Percentiles rank a stretch among this genome's conserved stretches.
Conservation (phyloP, 2,797 vertebrate genomes). For the Notamacropus eugenii region DNA sequence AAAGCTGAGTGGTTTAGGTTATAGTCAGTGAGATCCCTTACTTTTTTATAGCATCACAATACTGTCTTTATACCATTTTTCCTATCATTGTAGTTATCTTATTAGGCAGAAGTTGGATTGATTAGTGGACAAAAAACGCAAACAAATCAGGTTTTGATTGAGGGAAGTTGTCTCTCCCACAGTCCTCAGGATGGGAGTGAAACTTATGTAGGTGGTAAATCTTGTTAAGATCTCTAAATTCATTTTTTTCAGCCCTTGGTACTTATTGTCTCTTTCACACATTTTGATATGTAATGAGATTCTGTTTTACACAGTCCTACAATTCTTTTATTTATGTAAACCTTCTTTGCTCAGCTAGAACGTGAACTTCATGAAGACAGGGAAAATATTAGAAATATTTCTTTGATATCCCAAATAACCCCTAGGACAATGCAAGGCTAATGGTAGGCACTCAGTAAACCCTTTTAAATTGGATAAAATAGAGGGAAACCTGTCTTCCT, state of each 20-base stretch:
- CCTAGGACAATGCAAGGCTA: neutral
- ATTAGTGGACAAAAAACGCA: slow-evolving; percentile 47
- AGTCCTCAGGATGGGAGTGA: neutral
- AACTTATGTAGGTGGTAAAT: neutral
- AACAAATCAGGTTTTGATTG: slow-evolving; percentile 53
- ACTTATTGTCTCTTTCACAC: neutral
- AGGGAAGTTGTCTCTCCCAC: slow-evolving; percentile 9
- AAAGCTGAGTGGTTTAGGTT: neutral
- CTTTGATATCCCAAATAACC: neutral
- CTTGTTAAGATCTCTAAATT: neutral
- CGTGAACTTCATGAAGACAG: neutral
- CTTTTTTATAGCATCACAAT: neutral
- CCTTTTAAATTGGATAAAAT: slow-evolving; percentile 22
- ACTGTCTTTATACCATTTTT: slow-evolving; percentile 55
- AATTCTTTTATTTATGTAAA: neutral
- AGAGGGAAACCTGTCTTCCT: neutral
- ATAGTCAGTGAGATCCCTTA: neutral
- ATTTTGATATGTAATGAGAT: neutral
- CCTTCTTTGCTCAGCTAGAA: neutral
- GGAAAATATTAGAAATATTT: neutral
- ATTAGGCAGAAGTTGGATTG: slow-evolving; percentile 47
- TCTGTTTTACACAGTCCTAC: neutral
- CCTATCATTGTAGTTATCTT: slow-evolving; percentile 48
- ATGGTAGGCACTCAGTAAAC: neutral
- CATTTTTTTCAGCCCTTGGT: neutral